Evolutionary conservation across 92 coral and sea anemone genomes (phyloP).

Genomic region (Ricordea florida): DNA sequence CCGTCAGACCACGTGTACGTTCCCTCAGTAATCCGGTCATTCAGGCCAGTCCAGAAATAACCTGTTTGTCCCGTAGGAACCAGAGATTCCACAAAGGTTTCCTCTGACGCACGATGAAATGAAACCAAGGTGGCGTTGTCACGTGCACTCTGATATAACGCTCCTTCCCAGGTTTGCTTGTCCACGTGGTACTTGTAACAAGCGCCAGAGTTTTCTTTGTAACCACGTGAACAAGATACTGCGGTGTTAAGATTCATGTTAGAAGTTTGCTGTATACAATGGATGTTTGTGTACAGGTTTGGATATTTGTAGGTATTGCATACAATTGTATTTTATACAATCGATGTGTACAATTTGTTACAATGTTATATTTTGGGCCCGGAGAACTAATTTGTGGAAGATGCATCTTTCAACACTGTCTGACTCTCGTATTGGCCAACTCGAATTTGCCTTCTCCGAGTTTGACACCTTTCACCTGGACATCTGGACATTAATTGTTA

Average conservation of each 20-base stretch:
- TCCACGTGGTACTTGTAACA: slow-evolving; percentile 77
- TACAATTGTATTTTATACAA: too few relatives aligned
- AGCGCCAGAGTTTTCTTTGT: slow-evolving; percentile 52
- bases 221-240: slow-evolving; percentile 73
- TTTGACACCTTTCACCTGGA: too few relatives aligned
- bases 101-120: slow-evolving; percentile 54
- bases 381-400: background rate
- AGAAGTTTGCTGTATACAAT: too few relatives aligned
- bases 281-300: too few relatives aligned
- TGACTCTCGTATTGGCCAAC: too few relatives aligned
- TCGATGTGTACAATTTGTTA: too few relatives aligned
- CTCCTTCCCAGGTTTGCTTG: slow-evolving; percentile 75
- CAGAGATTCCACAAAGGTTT: slow-evolving; percentile 42
- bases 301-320: too few relatives aligned
- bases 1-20: slow-evolving; percentile 76
- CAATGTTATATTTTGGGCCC: too few relatives aligned
- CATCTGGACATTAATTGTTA: too few relatives aligned
- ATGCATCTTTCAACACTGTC: too few relatives aligned
- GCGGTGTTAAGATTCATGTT: background rate
- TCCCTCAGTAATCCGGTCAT: slow-evolving; percentile 74
- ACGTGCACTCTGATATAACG: slow-evolving; percentile 65
- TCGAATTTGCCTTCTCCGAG: too few relatives aligned
- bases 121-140: slow-evolving; percentile 77
- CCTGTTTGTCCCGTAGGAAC: slow-evolving; percentile 52
- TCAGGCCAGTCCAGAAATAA: slow-evolving; percentile 76